Evolutionary conservation across 2,888 invertebrate species (phyloP).

Genomic region (Xanthorhoe spadicearia): DNA sequence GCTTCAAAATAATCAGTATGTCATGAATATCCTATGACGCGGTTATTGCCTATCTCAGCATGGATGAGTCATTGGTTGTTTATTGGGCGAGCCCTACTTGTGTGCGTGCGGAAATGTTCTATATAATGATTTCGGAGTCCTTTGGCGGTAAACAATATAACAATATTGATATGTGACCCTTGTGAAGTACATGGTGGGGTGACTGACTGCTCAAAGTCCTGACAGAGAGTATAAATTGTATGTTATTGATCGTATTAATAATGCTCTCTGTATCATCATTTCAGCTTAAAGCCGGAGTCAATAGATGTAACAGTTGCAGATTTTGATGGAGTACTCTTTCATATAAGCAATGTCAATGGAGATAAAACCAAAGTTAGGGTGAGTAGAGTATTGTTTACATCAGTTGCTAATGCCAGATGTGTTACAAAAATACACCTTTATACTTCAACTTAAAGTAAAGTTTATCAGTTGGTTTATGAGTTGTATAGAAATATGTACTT

Average conservation of each 20-base stretch:
- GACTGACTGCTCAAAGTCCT: slow-evolving; percentile 14
- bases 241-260: background rate
- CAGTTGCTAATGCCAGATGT: background rate
- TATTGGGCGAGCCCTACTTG: slow-evolving; percentile 61
- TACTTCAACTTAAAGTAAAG: background rate
- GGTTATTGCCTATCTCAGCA: slow-evolving; percentile 73
- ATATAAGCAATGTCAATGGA: slow-evolving; percentile 98
- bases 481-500: too few relatives aligned
- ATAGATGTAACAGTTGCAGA: slow-evolving; percentile 98
- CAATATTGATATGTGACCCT: slow-evolving; percentile 52
- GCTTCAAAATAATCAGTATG: slow-evolving; percentile 55
- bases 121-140: slow-evolving; percentile 75
- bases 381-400: slow-evolving; percentile 64
- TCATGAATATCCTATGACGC: slow-evolving; percentile 64
- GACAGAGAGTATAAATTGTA: background rate
- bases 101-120: slow-evolving; percentile 74
- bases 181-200: slow-evolving; percentile 45
- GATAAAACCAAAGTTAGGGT: slow-evolving; percentile 99
- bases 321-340: slow-evolving; percentile 99
- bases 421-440: background rate
- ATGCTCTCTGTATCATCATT: slow-evolving; percentile 59
- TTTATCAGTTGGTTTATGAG: too few relatives aligned
- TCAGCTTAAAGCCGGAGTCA: slow-evolving; percentile 96
- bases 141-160: slow-evolving; percentile 67
- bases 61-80: slow-evolving; percentile 77